Percentiles rank a stretch among this genome's conserved stretches.
Evolutionary conservation across 2,888 invertebrate genomes (phyloP).

Genomic region (Coleophora flavipennella): DNA sequence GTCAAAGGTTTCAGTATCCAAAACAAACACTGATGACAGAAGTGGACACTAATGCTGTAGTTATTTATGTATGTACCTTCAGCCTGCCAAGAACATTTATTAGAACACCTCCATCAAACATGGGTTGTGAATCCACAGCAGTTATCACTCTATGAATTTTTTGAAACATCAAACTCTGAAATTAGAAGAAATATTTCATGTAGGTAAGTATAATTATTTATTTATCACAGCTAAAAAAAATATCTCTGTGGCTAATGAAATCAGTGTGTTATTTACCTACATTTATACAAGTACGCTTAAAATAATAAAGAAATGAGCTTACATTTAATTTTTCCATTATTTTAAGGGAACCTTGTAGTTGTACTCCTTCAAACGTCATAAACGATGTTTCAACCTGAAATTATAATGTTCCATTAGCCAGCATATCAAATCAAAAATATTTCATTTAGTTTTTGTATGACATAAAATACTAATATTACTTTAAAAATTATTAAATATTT

Average conservation of each 20-base stretch:
- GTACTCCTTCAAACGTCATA: constrained; percentile 97
- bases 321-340: constrained; percentile 97
- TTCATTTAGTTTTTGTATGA: no score
- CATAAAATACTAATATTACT: no score
- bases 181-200: constrained; percentile 15
- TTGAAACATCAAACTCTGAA: constrained; percentile 92
- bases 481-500: no score
- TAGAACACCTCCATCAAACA: constrained; percentile 96
- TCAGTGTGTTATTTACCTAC: no score
- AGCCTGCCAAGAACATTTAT: constrained; percentile 97
- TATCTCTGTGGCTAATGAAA: no score
- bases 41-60: no score
- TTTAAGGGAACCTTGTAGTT: constrained; percentile 92
- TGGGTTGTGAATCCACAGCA: constrained; percentile 97
- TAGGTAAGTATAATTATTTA: not conserved
- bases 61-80: constrained; percentile 77
- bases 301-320: constrained; percentile 40
- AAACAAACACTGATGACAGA: no score
- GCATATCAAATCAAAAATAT: no score
- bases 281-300: no score
- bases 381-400: constrained; percentile 89
- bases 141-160: constrained; percentile 94
- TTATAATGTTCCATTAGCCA: no score
- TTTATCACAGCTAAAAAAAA: no score
- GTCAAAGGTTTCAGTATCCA: no score